Percentiles rank a stretch among this genome's conserved stretches.
phyloP scores from a whole-genome alignment of 2,888 invertebrate genomes.

The Prosapia bicincta region DNA sequence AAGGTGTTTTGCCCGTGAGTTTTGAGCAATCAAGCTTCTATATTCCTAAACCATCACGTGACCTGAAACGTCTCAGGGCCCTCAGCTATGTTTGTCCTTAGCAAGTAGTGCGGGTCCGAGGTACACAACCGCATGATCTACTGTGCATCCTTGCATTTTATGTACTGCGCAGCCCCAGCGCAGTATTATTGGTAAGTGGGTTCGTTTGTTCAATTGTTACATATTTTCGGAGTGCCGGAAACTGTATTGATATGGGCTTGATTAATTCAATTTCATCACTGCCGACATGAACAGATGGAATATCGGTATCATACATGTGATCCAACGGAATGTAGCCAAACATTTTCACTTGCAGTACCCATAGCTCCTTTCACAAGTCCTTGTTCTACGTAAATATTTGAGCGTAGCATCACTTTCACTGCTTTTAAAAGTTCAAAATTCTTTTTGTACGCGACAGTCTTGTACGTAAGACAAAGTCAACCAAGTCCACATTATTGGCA shows the following conservation, averaged over 20 bases:
- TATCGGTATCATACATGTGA: background rate
- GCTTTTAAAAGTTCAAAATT: background rate
- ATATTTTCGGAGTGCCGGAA: constrained; percentile 22
- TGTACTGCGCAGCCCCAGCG: too few species aligned
- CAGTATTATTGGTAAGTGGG: too few species aligned
- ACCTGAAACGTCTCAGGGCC: background rate
- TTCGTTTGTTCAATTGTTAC: constrained; percentile 2
- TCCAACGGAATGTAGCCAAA: background rate
- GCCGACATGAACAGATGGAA: constrained; percentile 2
- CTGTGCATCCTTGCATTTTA: too few species aligned
- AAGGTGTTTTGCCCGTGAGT: background rate
- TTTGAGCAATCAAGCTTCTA: background rate
- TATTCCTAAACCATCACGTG: background rate
- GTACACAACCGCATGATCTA: too few species aligned
- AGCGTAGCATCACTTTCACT: background rate
- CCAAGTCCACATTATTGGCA: too few species aligned
- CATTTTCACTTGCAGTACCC: background rate
- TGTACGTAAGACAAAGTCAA: background rate
- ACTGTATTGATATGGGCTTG: constrained; percentile 28
- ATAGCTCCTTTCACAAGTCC: background rate
- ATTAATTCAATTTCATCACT: constrained; percentile 34
- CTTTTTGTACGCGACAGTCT: background rate
- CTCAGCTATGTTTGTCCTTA: background rate
- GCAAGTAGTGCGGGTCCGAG: too few species aligned
- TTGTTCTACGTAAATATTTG: too few species aligned